phyloP scores from a whole-genome alignment of 2,888 invertebrate species.

The Gymnosoma rotundatum region DNA sequence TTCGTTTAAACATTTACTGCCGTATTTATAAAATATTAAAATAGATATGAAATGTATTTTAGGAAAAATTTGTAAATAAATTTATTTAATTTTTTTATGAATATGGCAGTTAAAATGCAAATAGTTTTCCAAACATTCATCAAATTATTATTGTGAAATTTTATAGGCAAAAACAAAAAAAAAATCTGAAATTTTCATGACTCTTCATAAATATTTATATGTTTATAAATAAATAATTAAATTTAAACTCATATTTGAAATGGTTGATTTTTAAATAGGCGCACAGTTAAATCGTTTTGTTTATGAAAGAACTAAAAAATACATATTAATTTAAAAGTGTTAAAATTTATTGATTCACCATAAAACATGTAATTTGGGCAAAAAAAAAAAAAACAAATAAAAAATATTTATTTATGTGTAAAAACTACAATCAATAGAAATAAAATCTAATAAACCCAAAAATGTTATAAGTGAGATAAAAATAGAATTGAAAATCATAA shows the following conservation, averaged over 20 bases:
- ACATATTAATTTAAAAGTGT: background rate
- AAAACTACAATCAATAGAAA: slow-evolving; percentile 33
- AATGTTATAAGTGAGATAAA: background rate
- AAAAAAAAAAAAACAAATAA: too few relatives aligned
- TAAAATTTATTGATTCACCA: too few relatives aligned
- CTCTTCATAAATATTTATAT: slow-evolving; percentile 9
- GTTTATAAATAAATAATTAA: slow-evolving; percentile 35
- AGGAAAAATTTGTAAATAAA: too few relatives aligned
- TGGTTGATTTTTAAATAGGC: background rate
- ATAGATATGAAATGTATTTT: too few relatives aligned
- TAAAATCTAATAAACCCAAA: background rate
- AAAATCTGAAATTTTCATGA: slow-evolving; percentile 22
- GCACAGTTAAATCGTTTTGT: background rate
- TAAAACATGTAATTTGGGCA: background rate
- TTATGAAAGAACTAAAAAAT: background rate
- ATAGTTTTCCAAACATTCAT: slow-evolving; percentile 57
- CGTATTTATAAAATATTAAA: too few relatives aligned
- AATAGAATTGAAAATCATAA: slow-evolving; percentile 3
- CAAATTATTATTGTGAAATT: slow-evolving; percentile 16
- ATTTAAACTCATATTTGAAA: slow-evolving; percentile 26
- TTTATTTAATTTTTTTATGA: too few relatives aligned
- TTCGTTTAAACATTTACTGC: too few relatives aligned
- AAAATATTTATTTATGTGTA: background rate
- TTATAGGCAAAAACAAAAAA: background rate
- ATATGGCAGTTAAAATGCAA: background rate